phyloP scores from a whole-genome alignment of 2,113 vertebrate species.

The Pterocles gutturalis region DNA sequence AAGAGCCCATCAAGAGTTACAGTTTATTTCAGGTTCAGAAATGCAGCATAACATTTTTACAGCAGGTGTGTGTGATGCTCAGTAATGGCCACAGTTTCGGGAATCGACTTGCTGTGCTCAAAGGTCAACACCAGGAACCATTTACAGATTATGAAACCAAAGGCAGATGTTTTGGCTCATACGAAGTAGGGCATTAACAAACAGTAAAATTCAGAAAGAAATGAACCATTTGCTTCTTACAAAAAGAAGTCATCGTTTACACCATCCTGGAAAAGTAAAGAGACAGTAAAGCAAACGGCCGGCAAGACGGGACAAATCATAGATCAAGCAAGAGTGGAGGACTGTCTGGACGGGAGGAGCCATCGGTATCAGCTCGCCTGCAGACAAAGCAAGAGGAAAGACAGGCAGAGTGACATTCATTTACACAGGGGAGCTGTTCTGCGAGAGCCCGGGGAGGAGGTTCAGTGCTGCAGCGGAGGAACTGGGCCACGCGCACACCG shows the following conservation, averaged over 20 bases:
- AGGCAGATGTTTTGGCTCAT: constrained; percentile 53
- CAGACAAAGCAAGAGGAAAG: constrained; percentile 71
- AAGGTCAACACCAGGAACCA: constrained; percentile 57
- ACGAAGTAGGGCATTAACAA: constrained; percentile 50
- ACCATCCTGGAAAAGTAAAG: constrained; percentile 64
- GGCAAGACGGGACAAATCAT: constrained; percentile 31
- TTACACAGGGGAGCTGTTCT: background rate
- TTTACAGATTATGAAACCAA: constrained; percentile 51
- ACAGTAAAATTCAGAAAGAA: constrained; percentile 53
- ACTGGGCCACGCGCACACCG: background rate
- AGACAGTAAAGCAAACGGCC: constrained; percentile 41
- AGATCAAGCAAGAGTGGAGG: constrained; percentile 54
- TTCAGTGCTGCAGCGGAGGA: background rate
- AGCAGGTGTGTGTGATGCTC: constrained; percentile 66
- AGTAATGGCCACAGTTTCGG: constrained; percentile 43
- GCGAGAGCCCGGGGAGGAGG: background rate
- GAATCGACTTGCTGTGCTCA: constrained; percentile 63
- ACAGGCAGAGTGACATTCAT: constrained; percentile 58
- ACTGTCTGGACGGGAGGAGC: constrained; percentile 58
- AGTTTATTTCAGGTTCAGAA: constrained; percentile 81
- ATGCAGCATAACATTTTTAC: constrained; percentile 78
- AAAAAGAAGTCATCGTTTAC: constrained; percentile 17
- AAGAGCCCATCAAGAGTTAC: constrained; percentile 68
- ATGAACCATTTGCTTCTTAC: constrained; percentile 33
- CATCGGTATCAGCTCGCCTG: constrained; percentile 63